phyloP scores from a whole-genome alignment of 2,113 vertebrate genomes.

The Ranitomeya variabilis region DNA sequence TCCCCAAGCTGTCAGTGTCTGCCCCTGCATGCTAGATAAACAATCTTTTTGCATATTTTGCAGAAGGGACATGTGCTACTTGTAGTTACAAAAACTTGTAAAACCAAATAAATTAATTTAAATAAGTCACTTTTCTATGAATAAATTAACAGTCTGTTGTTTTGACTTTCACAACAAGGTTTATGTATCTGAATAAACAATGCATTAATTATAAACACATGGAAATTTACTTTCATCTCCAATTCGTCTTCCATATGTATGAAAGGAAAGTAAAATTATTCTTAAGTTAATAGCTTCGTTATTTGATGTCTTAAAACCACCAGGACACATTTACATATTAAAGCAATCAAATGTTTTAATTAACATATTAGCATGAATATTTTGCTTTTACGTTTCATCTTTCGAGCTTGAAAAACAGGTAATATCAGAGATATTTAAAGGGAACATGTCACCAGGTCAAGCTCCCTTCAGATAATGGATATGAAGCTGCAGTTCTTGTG shows the following conservation, averaged over 20 bases:
- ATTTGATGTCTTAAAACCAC: constrained; percentile 42
- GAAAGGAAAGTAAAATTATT: constrained; percentile 21
- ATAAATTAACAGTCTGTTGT: background rate
- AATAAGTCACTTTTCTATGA: background rate
- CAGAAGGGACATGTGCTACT: background rate
- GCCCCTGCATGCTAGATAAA: no score
- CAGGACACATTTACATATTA: constrained; percentile 43
- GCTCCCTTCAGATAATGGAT: background rate
- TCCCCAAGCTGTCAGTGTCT: no score
- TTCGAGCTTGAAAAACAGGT: background rate
- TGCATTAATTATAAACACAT: background rate
- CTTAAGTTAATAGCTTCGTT: constrained; percentile 21
- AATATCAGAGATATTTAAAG: constrained; percentile 5
- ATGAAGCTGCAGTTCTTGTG: background rate
- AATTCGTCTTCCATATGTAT: background rate
- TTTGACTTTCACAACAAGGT: background rate
- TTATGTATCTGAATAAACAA: constrained; percentile 1
- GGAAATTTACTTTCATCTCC: constrained; percentile 22
- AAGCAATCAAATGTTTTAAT: constrained; percentile 44
- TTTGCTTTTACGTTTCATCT: background rate
- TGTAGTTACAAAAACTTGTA: background rate
- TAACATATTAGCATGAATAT: constrained; percentile 39
- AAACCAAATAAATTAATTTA: background rate
- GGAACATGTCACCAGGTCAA: background rate
- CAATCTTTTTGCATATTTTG: background rate